A percentile compares a stretch with the other conserved stretches of the same genome.
These are phyloP conservation scores for Boloria selene DNA, from an alignment of 2,888 invertebrate species.

Conservation along the genomic window DNA sequence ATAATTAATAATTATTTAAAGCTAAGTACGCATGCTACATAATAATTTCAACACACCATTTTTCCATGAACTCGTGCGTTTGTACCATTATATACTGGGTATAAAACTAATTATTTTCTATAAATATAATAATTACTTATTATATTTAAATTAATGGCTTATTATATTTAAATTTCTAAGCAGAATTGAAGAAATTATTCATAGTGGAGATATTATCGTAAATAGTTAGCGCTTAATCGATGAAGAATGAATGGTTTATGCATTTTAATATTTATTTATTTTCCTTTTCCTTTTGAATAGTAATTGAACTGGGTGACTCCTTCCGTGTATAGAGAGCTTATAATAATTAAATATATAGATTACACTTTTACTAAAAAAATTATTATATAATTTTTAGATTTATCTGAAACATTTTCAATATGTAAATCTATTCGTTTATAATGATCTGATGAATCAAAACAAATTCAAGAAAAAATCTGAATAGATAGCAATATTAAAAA, in stretches of 20 bases:
- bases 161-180: slow-evolving; percentile 46
- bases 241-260: slow-evolving; percentile 28
- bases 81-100: not conserved
- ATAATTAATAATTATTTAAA: not conserved
- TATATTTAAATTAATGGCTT: slow-evolving; percentile 46
- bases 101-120: slow-evolving; percentile 42
- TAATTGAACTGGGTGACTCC: slow-evolving; percentile 15
- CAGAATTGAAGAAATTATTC: slow-evolving; percentile 36
- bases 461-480: too few relatives aligned
- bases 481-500: too few relatives aligned
- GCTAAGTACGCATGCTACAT: not conserved
- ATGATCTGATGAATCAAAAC: too few relatives aligned
- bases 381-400: too few relatives aligned
- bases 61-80: slow-evolving; percentile 4
- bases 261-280: slow-evolving; percentile 27
- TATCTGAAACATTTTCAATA: too few relatives aligned
- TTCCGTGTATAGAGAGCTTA: slow-evolving; percentile 4
- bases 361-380: not conserved
- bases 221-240: slow-evolving; percentile 37
- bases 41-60: not conserved
- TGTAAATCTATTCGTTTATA: too few relatives aligned
- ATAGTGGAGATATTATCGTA: slow-evolving; percentile 38
- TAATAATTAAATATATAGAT: not conserved
- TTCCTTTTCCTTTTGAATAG: slow-evolving; percentile 24
- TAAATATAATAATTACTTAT: slow-evolving; percentile 46